These are phyloP conservation scores for Alethe castanea DNA, from an alignment of 2,113 vertebrate genomes.

Conservation along the genomic window DNA sequence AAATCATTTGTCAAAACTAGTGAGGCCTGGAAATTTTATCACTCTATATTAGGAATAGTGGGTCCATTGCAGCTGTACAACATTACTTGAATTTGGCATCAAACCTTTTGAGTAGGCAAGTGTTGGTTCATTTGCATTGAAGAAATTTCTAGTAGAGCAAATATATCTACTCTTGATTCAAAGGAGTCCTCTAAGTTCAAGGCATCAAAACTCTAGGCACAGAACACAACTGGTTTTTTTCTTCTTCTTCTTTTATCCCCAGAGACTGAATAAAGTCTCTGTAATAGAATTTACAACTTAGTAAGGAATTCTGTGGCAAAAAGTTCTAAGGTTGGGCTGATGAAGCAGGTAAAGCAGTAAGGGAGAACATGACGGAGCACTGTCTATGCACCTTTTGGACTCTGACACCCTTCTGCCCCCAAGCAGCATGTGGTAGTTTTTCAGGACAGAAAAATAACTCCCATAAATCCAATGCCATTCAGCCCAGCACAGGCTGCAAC, in stretches of 20 bases:
- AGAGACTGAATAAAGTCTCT: neutral
- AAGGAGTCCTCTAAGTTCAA: neutral
- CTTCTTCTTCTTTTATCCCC: neutral
- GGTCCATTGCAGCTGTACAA: neutral
- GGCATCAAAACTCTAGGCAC: neutral
- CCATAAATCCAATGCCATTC: neutral
- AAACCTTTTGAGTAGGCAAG: neutral
- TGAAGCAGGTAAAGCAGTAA: neutral
- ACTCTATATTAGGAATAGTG: neutral
- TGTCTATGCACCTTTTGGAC: neutral
- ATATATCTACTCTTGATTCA: neutral
- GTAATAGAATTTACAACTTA: neutral
- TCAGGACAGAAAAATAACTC: neutral
- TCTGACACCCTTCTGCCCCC: neutral
- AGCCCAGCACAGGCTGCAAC: neutral
- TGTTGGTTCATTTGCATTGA: neutral
- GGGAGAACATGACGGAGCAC: neutral
- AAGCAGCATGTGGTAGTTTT: neutral
- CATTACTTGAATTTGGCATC: neutral
- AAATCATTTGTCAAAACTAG: neutral
- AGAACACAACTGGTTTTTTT: rapidly evolving
- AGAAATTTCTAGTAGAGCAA: neutral
- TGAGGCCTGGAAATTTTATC: neutral
- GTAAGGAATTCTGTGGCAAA: neutral
- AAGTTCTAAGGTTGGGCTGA: neutral